Evolutionary conservation across 2,888 invertebrate genomes (phyloP), one percentile per base, ranked within the genome.

Genomic region (Eupithecia inturbata): DNA sequence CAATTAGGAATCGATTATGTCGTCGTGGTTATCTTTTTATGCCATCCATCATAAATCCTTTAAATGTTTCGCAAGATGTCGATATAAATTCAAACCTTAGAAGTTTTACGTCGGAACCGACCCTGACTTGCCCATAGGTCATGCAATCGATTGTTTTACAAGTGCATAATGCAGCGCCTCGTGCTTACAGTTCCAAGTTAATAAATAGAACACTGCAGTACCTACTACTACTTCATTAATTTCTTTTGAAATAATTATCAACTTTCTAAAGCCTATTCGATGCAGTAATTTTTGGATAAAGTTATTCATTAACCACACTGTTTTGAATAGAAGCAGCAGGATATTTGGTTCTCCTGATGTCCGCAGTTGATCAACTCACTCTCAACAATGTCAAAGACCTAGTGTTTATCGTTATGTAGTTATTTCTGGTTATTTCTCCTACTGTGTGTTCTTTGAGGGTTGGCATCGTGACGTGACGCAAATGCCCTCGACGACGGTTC

Each of bases 161-260:
- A 85, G 83, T 87, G 83, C 85, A 85, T 83, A 82, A 79, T 86
- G 82, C 83, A 85, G 84, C 80, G 81, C 77, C 70, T 78, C 77
- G 80, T 81, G 79, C 76, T n/a, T 71, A 57, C 69, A 49, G n/a
- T 68, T 67, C 22, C 41, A 22, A 62, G n/a, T 49, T 12, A 12
- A 67, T 67, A 63, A 70, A 69, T 26, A 33, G 53, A 68, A 64
- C 67, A 49, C 70, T 62, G 49, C 39, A 71, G 67, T 67, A 62
- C 31, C n/a, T n/a, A n/a, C n/a, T n/a, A n/a, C n/a, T n/a, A 36
- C 45, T 49, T 57, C 36, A 64, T 64, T 39, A 41, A 66, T 66
- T 36, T 66, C 14, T 66, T 66, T 22, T 36, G 9, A 41, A 66
- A 39, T 5, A 1, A 64, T 39, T 22, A 7, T 22, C 10, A 14